Percentiles rank a stretch among this genome's conserved stretches.
phyloP scores from a whole-genome alignment of 2,797 vertebrate genomes.

The Bucorvus abyssinicus region DNA sequence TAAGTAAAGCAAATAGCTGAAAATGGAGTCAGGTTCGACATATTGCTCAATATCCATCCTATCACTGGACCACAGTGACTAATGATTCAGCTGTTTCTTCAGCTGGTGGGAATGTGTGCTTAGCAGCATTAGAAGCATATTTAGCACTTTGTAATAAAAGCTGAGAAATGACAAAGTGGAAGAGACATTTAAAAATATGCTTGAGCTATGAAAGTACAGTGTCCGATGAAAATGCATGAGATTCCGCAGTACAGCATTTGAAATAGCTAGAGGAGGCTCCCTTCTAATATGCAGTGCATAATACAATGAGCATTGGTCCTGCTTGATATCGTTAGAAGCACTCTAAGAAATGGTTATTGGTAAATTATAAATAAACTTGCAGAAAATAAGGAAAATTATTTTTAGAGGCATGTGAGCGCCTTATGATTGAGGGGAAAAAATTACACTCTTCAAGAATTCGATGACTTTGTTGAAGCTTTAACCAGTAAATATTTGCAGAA shows the following conservation, averaged over 20 bases:
- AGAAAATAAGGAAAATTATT: not conserved
- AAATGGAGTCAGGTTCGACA: not conserved
- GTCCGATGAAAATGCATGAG: constrained; percentile 35
- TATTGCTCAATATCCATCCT: not conserved
- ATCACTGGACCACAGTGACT: not conserved
- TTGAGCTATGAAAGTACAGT: constrained; percentile 19
- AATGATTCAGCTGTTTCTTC: constrained; percentile 17
- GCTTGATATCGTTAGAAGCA: not conserved
- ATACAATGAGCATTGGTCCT: not conserved
- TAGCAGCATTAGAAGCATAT: not conserved
- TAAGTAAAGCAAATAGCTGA: constrained; percentile 37
- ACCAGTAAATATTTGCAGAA: not conserved
- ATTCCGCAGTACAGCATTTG: not conserved
- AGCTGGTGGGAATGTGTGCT: not conserved
- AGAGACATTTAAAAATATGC: constrained; percentile 37
- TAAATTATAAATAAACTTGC: constrained; percentile 23
- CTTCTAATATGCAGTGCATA: not conserved
- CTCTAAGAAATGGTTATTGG: not conserved
- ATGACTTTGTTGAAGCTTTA: not conserved
- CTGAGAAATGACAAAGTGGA: constrained; percentile 28
- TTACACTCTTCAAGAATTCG: not conserved
- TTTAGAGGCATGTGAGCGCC: not conserved
- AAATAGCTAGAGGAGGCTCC: constrained; percentile 13
- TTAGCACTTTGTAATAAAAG: constrained; percentile 28
- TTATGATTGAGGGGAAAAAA: not conserved